Conservation (phyloP, 2,113 vertebrate genomes). For the Ammospiza nelsoni region DNA sequence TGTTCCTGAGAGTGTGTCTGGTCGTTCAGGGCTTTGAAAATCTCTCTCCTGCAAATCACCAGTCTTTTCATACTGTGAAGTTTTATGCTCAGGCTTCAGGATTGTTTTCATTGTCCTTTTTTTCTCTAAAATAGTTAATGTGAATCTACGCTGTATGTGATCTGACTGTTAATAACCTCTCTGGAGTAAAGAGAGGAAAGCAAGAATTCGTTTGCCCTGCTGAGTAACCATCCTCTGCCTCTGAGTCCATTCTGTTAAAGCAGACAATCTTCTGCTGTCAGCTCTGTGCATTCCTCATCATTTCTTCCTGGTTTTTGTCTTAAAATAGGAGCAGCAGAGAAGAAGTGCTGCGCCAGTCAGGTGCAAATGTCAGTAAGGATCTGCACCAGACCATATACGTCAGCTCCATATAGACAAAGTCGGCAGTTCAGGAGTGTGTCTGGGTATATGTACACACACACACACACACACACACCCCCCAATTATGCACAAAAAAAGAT, state of each 20-base stretch:
- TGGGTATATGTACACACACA: no score
- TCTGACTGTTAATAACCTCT: background rate
- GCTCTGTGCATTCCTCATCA: background rate
- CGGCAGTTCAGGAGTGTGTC: background rate
- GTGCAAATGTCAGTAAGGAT: background rate
- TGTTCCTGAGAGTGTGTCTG: background rate
- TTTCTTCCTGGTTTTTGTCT: background rate
- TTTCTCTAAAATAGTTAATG: background rate
- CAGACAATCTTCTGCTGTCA: background rate
- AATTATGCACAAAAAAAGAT: background rate
- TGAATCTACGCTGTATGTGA: background rate
- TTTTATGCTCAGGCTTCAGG: background rate
- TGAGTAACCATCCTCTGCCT: background rate
- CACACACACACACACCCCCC: no score
- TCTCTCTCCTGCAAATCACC: background rate
- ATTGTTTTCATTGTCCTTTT: background rate
- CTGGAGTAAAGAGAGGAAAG: background rate
- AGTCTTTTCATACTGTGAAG: background rate
- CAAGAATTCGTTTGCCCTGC: background rate
- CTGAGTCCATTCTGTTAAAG: background rate
- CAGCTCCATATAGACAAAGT: background rate
- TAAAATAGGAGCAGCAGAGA: background rate
- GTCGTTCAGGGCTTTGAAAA: background rate
- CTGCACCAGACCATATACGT: accelerated
- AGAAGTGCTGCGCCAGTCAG: background rate